Percentiles rank a stretch among this genome's conserved stretches.
phyloP scores from a whole-genome alignment of 1,140 invertebrate species.

The Drosophila kikkawai region DNA sequence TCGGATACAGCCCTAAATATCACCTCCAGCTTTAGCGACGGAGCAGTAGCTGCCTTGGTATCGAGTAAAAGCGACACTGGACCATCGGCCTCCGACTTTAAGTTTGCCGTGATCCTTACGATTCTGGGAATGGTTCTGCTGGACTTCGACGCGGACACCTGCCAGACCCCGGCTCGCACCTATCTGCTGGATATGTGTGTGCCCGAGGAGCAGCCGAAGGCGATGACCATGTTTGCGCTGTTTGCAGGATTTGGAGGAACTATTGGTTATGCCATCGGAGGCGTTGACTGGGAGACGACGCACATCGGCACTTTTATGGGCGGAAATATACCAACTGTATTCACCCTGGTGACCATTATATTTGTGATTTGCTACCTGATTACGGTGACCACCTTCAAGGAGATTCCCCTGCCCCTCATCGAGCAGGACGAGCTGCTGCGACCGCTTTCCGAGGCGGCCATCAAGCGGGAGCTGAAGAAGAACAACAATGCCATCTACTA shows the following conservation, averaged over 20 bases:
- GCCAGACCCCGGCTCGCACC: constrained; percentile 92
- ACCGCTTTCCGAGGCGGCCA: constrained; percentile 79
- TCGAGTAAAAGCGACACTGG: constrained; percentile 3
- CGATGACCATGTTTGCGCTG: constrained; percentile 92
- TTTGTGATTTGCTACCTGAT: constrained; percentile 89
- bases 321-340: constrained; percentile 92
- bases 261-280: constrained; percentile 92
- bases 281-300: constrained; percentile 92
- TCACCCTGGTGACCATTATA: constrained; percentile 90
- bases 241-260: constrained; percentile 94
- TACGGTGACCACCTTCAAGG: constrained; percentile 90
- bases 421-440: constrained; percentile 76
- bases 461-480: constrained; percentile 84
- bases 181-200: constrained; percentile 93
- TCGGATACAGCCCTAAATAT: constrained; percentile 21
- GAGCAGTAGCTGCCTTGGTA: constrained; percentile 58
- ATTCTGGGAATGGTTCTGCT: constrained; percentile 92
- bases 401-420: constrained; percentile 88
- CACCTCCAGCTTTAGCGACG: constrained; percentile 13
- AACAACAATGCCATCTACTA: constrained; percentile 77
- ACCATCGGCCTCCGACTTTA: constrained; percentile 53
- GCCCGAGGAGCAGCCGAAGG: constrained; percentile 92
- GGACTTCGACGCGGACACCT: constrained; percentile 94
- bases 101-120: constrained; percentile 90
- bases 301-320: constrained; percentile 88